Conservation (phyloP, 2,888 invertebrate species). For the Hypena proboscidalis region DNA sequence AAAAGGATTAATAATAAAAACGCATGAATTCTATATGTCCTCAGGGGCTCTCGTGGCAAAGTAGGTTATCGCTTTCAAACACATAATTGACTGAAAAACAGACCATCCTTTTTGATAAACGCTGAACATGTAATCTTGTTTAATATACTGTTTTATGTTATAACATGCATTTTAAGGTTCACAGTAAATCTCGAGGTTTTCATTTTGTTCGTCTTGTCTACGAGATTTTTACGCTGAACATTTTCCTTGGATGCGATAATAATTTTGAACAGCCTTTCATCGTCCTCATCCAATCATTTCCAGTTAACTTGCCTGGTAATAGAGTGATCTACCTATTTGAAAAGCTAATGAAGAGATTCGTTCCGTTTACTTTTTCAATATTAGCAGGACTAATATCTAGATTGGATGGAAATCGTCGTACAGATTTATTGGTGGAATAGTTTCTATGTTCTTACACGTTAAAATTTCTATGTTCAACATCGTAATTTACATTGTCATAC, state of each 20-base stretch:
- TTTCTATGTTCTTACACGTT: no score
- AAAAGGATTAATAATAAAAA: constrained; percentile 45
- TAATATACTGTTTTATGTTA: constrained; percentile 1
- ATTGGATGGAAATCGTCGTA: no score
- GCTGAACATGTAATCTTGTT: constrained; percentile 10
- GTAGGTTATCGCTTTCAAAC: constrained; percentile 25
- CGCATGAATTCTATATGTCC: constrained; percentile 41
- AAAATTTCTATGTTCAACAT: no score
- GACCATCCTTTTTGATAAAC: not conserved
- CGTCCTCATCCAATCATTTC: constrained; percentile 2
- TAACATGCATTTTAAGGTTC: constrained; percentile 2
- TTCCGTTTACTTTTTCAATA: not conserved
- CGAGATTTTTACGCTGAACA: not conserved
- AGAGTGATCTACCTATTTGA: constrained; percentile 3
- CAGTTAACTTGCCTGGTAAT: constrained; percentile 1
- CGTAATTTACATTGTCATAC: no score
- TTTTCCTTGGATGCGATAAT: constrained; percentile 2
- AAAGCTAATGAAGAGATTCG: constrained; percentile 3
- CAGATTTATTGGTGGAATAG: no score
- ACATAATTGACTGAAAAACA: constrained; percentile 20
- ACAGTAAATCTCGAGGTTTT: not conserved
- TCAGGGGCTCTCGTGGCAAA: constrained; percentile 17
- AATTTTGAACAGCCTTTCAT: constrained; percentile 6
- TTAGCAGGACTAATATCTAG: no score
- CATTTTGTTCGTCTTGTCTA: not conserved